Evolutionary conservation across 2,888 invertebrate genomes (phyloP).

Genomic region (Mystacides longicornis): DNA sequence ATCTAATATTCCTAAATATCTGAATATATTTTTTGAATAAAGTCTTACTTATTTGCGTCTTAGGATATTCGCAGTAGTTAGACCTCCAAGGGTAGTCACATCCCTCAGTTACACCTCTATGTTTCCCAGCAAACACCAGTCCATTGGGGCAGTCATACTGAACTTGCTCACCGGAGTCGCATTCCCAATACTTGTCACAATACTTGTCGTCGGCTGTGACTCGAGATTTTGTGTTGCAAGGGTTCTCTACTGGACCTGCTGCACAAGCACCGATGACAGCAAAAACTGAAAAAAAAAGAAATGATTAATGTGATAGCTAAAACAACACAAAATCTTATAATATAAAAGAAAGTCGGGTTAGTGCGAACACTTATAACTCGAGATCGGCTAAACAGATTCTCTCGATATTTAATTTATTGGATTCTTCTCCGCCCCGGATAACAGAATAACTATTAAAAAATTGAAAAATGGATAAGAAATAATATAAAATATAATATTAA

Average conservation of each 20-base stretch:
- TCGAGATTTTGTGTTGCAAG: constrained; percentile 72
- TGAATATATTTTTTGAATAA: too few relatives aligned
- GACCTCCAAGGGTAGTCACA: constrained; percentile 88
- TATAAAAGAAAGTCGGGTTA: too few relatives aligned
- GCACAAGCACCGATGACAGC: constrained; percentile 14
- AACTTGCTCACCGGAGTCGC: constrained; percentile 73
- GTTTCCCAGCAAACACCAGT: constrained; percentile 81
- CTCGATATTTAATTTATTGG: too few relatives aligned
- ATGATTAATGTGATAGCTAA: too few relatives aligned
- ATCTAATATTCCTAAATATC: too few relatives aligned
- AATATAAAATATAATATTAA: too few relatives aligned
- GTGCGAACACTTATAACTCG: too few relatives aligned
- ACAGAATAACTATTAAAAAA: too few relatives aligned
- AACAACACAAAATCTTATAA: too few relatives aligned
- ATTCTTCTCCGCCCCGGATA: too few relatives aligned
- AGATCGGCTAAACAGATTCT: too few relatives aligned
- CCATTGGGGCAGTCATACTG: constrained; percentile 88
- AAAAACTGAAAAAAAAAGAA: constrained; percentile 2
- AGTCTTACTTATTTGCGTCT: constrained; percentile 60
- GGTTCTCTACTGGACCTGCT: constrained; percentile 56
- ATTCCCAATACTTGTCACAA: constrained; percentile 79
- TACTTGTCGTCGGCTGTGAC: constrained; percentile 72
- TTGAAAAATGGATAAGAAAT: too few relatives aligned
- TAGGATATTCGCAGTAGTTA: constrained; percentile 69
- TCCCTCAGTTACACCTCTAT: constrained; percentile 80